These are phyloP conservation scores for Ectropis grisescens DNA, from an alignment of 1,140 invertebrate species.

Conservation along the genomic window DNA sequence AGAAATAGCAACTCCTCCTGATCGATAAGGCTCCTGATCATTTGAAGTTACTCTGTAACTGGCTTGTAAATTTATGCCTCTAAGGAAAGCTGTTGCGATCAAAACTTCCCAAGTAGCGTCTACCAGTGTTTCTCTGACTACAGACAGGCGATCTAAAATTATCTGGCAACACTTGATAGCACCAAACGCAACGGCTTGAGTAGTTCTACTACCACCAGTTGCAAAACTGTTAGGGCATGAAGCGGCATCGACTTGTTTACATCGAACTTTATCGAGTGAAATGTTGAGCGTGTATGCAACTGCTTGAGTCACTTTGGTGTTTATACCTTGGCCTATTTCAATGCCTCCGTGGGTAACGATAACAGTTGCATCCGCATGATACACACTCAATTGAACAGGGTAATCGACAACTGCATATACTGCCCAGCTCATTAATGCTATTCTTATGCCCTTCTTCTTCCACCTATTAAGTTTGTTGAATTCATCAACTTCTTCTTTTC, in stretches of 20 bases:
- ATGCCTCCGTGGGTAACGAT: conserved; percentile 82
- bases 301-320: conserved; percentile 81
- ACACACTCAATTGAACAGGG: conserved; percentile 80
- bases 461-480: conserved; percentile 82
- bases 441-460: conserved; percentile 79
- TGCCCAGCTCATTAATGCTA: conserved; percentile 19
- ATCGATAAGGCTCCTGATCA: conserved; percentile 70
- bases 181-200: conserved; percentile 64
- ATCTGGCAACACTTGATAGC: conserved; percentile 77
- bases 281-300: conserved; percentile 80
- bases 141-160: conserved; percentile 72
- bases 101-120: conserved; percentile 75
- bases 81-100: conserved; percentile 65
- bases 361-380: conserved; percentile 82
- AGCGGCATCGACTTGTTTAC: conserved; percentile 76
- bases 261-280: conserved; percentile 73
- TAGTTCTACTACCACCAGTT: conserved; percentile 74
- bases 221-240: conserved; percentile 72
- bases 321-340: conserved; percentile 89
- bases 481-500: conserved; percentile 69
- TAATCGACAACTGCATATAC: conserved; percentile 32
- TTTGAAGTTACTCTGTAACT: conserved; percentile 72
- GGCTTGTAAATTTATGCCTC: conserved; percentile 75
- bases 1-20: conserved; percentile 73
- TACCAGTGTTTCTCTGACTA: conserved; percentile 69